Percentiles rank a stretch among this genome's conserved stretches.
These are phyloP conservation scores for Caradrina kadenii DNA, from an alignment of 2,888 invertebrate genomes.

Conservation along the genomic window DNA sequence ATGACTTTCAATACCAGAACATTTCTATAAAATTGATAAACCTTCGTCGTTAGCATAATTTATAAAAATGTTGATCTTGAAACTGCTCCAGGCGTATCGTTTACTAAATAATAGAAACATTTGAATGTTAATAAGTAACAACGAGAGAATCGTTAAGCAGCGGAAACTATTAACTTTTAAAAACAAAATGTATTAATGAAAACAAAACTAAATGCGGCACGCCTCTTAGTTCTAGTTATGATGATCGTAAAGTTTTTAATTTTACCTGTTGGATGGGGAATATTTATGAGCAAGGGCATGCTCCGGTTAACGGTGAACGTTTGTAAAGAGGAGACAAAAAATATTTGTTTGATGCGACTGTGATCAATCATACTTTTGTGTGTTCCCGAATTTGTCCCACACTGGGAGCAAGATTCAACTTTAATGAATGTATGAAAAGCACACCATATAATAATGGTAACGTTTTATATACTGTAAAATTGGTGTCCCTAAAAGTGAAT, in stretches of 20 bases:
- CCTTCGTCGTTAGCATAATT: constrained; percentile 51
- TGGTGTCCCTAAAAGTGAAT: background rate
- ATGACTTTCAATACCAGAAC: constrained; percentile 41
- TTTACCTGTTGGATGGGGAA: constrained; percentile 40
- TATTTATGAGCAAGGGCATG: constrained; percentile 56
- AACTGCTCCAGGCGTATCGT: constrained; percentile 50
- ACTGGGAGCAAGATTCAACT: background rate
- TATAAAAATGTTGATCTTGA: constrained; percentile 44
- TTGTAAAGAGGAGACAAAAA: constrained; percentile 26
- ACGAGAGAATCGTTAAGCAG: constrained; percentile 57
- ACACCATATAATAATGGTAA: background rate
- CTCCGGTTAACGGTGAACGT: constrained; percentile 26
- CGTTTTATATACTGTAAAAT: background rate
- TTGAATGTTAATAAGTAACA: constrained; percentile 65
- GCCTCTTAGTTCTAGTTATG: constrained; percentile 48
- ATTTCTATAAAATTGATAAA: constrained; percentile 40
- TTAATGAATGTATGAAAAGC: background rate
- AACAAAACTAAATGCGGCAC: constrained; percentile 58
- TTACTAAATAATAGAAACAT: constrained; percentile 66
- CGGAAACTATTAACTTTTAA: constrained; percentile 65
- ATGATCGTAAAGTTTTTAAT: constrained; percentile 60
- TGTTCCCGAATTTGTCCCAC: constrained; percentile 13
- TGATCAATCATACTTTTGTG: constrained; percentile 15
- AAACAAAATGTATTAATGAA: constrained; percentile 65
- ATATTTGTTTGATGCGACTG: constrained; percentile 8